Conservation (phyloP, 1,140 invertebrate genomes). For the Drosophila parabipectinata region DNA sequence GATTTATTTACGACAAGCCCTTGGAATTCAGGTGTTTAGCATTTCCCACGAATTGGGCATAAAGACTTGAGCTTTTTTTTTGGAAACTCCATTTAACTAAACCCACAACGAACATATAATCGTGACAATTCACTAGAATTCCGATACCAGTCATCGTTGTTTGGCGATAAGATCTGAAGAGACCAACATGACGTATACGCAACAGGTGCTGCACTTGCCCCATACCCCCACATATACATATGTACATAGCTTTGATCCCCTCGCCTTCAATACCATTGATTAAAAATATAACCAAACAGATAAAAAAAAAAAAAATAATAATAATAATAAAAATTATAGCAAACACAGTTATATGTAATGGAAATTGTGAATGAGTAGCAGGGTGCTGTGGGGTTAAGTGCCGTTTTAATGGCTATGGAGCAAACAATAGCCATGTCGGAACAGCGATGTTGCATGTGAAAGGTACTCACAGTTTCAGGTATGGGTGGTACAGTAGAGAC, state of each 20-base stretch:
- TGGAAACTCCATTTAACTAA: neutral
- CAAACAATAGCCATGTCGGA: constrained; percentile 21
- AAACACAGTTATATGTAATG: too few species aligned
- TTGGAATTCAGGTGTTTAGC: constrained; percentile 8
- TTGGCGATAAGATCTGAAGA: constrained; percentile 23
- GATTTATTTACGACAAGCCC: constrained; percentile 25
- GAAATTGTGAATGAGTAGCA: constrained; percentile 1
- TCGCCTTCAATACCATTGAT: neutral
- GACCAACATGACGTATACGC: constrained; percentile 39
- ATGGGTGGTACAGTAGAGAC: constrained; percentile 9
- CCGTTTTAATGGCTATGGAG: constrained; percentile 16
- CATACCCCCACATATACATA: too few species aligned
- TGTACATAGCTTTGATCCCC: neutral
- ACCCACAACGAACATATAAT: neutral
- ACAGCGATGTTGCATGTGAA: constrained; percentile 14
- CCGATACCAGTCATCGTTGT: neutral
- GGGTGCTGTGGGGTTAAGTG: constrained; percentile 13
- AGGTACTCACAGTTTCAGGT: neutral
- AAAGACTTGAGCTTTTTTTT: neutral
- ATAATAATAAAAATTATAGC: too few species aligned
- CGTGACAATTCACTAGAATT: constrained; percentile 20
- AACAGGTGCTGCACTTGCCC: constrained; percentile 23
- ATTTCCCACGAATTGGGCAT: neutral
- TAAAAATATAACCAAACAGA: constrained; percentile 1
- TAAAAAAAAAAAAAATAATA: neutral